Base-by-base conservation (phyloP, 2,888 invertebrate species). In the Diarsia brunnea region DNA sequence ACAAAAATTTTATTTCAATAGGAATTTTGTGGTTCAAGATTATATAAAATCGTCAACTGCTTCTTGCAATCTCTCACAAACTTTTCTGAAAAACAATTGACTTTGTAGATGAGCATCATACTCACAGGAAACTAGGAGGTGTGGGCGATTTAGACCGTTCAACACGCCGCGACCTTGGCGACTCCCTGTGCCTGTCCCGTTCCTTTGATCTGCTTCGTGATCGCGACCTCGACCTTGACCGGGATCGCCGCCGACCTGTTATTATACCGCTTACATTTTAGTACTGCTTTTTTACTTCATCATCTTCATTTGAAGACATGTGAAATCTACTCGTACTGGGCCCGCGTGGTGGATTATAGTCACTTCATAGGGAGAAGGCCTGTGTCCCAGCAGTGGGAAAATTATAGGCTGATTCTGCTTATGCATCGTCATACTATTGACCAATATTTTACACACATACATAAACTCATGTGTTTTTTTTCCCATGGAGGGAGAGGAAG, bases 41-140 rank as follows among this genome's bases (percentile, higher is more conserved):
- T 55, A 55, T 53, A 24, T 24, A 24, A 24, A 16, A 16, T 55
- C 24, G 55, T 24, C 24, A 24, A 55, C 55, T 14, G 55, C 14
- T 14, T 2, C 4, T n/a, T 53, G n/a, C 12, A n/a, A 53, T 53
- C 51, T 53, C 51, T n/a, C n/a, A n/a, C 11, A n/a, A 51, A 21
- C 53, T 24, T 2, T 24, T 24, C 14, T 55, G 14, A 16, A 55
- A 58, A 60, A 27, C 27, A 27, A 60, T 31, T 27, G 27, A 10
- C 27, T 19, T 43, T 53, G 24, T 55, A 63, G 47, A 38, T 31
- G 12, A 61, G 24, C 16, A 21, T 78, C 53, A 73, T 83, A 92
- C 97, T 97, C 90, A 98, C 98, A 98, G 95, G 89, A 98, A 98
- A 90, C 98, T 98, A 55, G 98, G 98, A 21, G 98, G 98, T 19